Evolutionary conservation across 1,140 invertebrate species (phyloP).

Genomic region (Drosophila seguyi): DNA sequence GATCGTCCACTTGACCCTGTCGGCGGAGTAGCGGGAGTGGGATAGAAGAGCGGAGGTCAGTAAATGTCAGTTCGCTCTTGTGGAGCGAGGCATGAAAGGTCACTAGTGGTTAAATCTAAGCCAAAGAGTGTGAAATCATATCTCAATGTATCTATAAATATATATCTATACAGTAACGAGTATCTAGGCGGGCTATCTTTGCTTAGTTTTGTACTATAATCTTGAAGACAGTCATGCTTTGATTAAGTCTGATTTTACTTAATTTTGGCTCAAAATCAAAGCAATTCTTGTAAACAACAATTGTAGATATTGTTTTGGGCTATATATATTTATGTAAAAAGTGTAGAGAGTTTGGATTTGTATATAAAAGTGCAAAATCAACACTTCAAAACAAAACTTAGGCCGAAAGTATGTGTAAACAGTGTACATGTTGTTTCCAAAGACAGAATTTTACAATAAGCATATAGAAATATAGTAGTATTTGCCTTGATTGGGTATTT

Average conservation of each 20-base stretch:
- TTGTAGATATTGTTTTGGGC: constrained; percentile 18
- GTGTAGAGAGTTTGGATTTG: constrained; percentile 3
- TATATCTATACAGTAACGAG: constrained; percentile 7
- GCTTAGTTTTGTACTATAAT: constrained; percentile 47
- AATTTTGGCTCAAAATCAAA: constrained; percentile 19
- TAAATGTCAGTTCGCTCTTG: constrained; percentile 60
- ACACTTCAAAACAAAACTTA: constrained; percentile 35
- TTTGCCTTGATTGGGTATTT: constrained; percentile 18
- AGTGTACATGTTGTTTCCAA: constrained; percentile 12
- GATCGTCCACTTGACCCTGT: constrained; percentile 89
- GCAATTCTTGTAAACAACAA: constrained; percentile 45
- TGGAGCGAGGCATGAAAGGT: constrained; percentile 51
- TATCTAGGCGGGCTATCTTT: constrained; percentile 26
- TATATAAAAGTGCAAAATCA: constrained; percentile 42
- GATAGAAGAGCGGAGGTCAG: constrained; percentile 25
- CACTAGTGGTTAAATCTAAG: constrained; percentile 69
- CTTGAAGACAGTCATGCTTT: constrained; percentile 52
- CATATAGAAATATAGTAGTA: constrained; percentile 20
- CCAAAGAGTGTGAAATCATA: constrained; percentile 67
- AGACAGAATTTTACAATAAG: constrained; percentile 40
- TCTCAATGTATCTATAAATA: constrained; percentile 9
- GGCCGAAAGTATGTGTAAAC: constrained; percentile 19
- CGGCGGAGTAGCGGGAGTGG: constrained; percentile 16
- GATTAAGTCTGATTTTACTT: constrained; percentile 14
- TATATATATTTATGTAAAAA: neutral